A percentile compares a stretch with the other conserved stretches of the same genome.
These are phyloP conservation scores for Stegostoma tigrinum DNA, from an alignment of 2,113 vertebrate genomes.

Conservation along the genomic window DNA sequence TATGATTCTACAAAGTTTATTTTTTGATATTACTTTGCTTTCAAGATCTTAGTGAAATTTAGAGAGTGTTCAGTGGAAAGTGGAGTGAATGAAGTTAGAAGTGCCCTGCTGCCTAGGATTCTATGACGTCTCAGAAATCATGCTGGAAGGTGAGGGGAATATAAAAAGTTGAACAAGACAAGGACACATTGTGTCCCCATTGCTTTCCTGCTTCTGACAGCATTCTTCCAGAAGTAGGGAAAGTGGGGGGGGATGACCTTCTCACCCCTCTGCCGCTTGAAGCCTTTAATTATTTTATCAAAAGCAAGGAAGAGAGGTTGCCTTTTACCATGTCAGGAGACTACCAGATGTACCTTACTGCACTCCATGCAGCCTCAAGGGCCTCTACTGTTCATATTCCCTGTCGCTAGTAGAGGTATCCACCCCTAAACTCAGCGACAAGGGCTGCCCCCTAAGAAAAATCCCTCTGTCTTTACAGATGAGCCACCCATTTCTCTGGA, in stretches of 20 bases:
- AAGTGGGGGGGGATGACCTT: background rate
- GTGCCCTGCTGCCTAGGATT: background rate
- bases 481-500: too few species aligned
- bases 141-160: background rate
- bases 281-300: background rate
- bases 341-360: background rate
- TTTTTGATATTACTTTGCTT: background rate
- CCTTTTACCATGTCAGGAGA: background rate
- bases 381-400: too few species aligned
- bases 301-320: background rate
- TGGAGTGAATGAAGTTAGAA: background rate
- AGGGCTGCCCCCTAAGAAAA: too few species aligned
- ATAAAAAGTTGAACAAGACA: background rate
- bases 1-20: background rate
- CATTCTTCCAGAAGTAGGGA: background rate
- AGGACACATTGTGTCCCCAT: background rate
- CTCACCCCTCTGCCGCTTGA: background rate
- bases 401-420: too few species aligned
- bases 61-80: background rate
- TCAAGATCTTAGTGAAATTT: background rate
- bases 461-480: too few species aligned
- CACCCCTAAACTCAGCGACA: too few species aligned
- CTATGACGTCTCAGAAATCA: background rate
- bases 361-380: background rate
- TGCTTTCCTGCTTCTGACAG: background rate